Conservation (phyloP, 2,888 invertebrate genomes). For the Octodonta nipae region DNA sequence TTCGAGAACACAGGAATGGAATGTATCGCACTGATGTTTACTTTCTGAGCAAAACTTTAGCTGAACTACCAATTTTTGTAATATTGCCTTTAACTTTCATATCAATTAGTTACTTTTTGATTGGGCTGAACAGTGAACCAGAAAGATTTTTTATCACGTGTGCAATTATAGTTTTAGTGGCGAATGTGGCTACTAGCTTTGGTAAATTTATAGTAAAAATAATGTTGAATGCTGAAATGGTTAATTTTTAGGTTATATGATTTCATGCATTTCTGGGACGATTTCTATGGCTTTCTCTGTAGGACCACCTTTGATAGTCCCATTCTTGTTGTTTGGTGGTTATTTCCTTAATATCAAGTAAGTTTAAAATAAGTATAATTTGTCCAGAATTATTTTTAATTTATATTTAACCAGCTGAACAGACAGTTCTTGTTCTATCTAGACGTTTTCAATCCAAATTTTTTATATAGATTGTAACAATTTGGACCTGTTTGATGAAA, state of each 20-base stretch:
- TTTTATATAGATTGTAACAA: too few species aligned
- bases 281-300: slow-evolving; percentile 81
- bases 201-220: slow-evolving; percentile 42
- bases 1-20: slow-evolving; percentile 76
- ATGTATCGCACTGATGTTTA: slow-evolving; percentile 86
- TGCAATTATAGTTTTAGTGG: slow-evolving; percentile 64
- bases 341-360: slow-evolving; percentile 85
- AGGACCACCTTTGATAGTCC: slow-evolving; percentile 83
- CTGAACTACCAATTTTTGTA: slow-evolving; percentile 77
- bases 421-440: too few species aligned
- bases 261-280: slow-evolving; percentile 73
- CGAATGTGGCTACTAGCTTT: slow-evolving; percentile 80
- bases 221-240: neutral
- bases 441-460: too few species aligned
- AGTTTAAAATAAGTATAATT: too few species aligned
- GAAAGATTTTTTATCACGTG: slow-evolving; percentile 60
- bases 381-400: too few species aligned
- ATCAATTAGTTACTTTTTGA: slow-evolving; percentile 74
- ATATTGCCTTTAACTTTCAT: slow-evolving; percentile 73
- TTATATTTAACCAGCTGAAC: too few species aligned
- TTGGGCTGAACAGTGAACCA: slow-evolving; percentile 62
- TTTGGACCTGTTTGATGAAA: too few species aligned
- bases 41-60: slow-evolving; percentile 78
- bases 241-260: slow-evolving; percentile 61
- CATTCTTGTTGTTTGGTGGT: slow-evolving; percentile 88